Conservation (phyloP, 2,797 vertebrate species). For the Cossypha caffra region DNA sequence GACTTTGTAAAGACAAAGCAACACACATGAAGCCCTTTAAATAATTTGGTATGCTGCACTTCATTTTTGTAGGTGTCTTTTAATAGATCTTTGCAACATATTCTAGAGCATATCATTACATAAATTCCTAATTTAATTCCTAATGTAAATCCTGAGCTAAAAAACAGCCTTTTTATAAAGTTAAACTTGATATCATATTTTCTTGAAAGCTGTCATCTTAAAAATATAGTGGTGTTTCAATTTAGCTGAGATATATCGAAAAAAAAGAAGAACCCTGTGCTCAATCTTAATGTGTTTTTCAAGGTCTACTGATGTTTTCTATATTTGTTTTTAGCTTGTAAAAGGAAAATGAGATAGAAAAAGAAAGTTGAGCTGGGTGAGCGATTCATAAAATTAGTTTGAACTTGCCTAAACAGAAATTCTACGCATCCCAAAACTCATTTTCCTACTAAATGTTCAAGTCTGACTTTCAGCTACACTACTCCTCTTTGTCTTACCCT, state of each 20-base stretch:
- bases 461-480: not conserved
- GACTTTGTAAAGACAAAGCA: not conserved
- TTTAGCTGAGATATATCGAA: slow-evolving; percentile 17
- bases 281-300: slow-evolving; percentile 61
- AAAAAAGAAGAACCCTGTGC: slow-evolving; percentile 25
- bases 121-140: not conserved
- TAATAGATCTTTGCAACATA: not conserved
- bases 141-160: not conserved
- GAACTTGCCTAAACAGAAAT: slow-evolving; percentile 61
- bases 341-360: slow-evolving; percentile 59
- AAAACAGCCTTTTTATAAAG: not conserved
- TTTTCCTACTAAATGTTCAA: slow-evolving; percentile 28
- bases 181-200: slow-evolving; percentile 23
- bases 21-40: not conserved
- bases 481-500: not conserved
- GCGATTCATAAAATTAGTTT: slow-evolving; percentile 60
- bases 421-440: slow-evolving; percentile 39
- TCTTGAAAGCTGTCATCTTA: slow-evolving; percentile 37
- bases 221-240: slow-evolving; percentile 46
- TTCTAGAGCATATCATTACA: not conserved
- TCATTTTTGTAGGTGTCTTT: not conserved
- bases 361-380: slow-evolving; percentile 48
- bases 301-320: slow-evolving; percentile 61
- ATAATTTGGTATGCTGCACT: not conserved
- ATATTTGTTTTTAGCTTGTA: slow-evolving; percentile 48